Conservation (phyloP, 2,797 vertebrate species). For the Valencia hispanica region DNA sequence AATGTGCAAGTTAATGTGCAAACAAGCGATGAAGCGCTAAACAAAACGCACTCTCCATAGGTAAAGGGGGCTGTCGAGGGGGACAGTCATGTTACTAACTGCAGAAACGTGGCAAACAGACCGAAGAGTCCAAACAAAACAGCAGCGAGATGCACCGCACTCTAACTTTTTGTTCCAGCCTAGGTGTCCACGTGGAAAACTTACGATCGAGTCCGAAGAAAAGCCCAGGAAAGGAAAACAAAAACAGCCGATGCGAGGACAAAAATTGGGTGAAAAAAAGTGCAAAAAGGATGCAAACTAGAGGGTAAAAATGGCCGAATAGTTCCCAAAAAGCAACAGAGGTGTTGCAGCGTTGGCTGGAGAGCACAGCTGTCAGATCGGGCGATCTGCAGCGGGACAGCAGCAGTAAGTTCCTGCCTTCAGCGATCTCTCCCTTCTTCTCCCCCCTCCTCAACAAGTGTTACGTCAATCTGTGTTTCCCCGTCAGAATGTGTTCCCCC, state of each 20-base stretch:
- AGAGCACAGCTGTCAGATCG: neutral
- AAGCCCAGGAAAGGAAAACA: neutral
- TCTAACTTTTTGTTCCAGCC: neutral
- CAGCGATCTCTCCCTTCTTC: neutral
- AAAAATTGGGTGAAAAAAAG: neutral
- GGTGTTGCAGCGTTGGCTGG: neutral
- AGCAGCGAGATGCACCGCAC: neutral
- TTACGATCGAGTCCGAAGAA: slow-evolving; percentile 4
- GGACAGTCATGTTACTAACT: neutral
- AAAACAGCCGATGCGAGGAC: neutral
- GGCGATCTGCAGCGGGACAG: neutral
- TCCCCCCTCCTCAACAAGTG: too few species aligned
- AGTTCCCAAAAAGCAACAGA: neutral
- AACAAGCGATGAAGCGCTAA: neutral
- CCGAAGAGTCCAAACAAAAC: neutral
- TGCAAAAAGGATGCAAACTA: neutral
- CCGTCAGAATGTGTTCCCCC: too few species aligned
- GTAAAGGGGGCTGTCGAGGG: neutral
- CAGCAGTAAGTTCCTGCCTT: neutral
- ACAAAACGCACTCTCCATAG: neutral
- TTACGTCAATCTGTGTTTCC: too few species aligned
- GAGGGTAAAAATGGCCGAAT: neutral
- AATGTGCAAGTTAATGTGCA: neutral
- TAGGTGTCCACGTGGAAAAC: slow-evolving; percentile 2
- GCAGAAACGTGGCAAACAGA: slow-evolving; percentile 23